Evolutionary conservation across 2,888 invertebrate genomes (phyloP).

Genomic region (Kuschelorhynchus macadamiae): DNA sequence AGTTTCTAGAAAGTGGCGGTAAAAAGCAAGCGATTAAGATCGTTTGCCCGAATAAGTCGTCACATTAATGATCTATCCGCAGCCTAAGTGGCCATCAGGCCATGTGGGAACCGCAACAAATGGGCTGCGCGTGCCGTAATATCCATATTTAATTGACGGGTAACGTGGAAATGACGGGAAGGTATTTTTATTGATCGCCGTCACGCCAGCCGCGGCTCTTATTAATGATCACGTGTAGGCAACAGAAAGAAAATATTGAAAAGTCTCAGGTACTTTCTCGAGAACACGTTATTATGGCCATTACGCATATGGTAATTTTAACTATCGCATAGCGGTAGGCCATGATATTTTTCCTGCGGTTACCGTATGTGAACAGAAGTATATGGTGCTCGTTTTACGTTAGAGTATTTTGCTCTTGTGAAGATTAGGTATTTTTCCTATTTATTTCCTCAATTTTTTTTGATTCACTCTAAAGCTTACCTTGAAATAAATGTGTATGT

Average conservation of each 20-base stretch:
- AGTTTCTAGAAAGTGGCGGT: constrained; percentile 11
- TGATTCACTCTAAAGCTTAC: no score
- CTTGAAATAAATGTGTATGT: no score
- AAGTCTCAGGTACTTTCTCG: constrained; percentile 6
- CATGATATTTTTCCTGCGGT: no score
- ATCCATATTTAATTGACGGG: constrained; percentile 55
- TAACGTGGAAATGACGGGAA: constrained; percentile 54
- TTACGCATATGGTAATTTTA: no score
- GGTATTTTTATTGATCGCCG: constrained; percentile 57
- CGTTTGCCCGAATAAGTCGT: constrained; percentile 44
- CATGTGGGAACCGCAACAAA: constrained; percentile 48
- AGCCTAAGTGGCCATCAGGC: constrained; percentile 41
- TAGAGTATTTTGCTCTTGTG: no score
- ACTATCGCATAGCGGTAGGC: no score
- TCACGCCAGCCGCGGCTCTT: constrained; percentile 36
- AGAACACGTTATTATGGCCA: not conserved
- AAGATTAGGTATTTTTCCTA: no score
- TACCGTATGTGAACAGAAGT: no score
- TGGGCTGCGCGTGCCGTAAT: constrained; percentile 50
- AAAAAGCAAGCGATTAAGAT: constrained; percentile 25
- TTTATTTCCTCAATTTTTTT: no score
- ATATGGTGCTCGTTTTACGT: no score
- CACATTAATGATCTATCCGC: constrained; percentile 35
- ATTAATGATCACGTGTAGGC: constrained; percentile 35
- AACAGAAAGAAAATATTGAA: constrained; percentile 12